Evolutionary conservation across 2,888 invertebrate species (phyloP).

Genomic region (Papilio protenor): DNA sequence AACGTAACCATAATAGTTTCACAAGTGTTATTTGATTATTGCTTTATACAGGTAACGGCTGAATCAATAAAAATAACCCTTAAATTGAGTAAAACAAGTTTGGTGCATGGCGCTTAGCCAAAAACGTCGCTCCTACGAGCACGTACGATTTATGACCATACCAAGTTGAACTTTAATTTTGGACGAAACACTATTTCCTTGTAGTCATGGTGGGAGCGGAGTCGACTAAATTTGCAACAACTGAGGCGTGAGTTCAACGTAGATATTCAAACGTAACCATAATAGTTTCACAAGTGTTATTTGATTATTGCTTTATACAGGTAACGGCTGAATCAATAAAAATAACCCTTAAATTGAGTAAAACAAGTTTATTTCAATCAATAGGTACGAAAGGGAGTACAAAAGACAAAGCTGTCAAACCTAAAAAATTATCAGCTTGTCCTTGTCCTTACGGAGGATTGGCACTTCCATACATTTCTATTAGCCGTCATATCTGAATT

Average conservation of each 20-base stretch:
- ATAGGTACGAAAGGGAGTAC: too few relatives aligned
- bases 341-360: too few relatives aligned
- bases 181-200: conserved; percentile 31
- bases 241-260: neutral
- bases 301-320: neutral
- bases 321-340: neutral
- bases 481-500: too few relatives aligned
- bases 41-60: neutral
- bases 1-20: neutral
- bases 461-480: too few relatives aligned
- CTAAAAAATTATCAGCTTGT: too few relatives aligned
- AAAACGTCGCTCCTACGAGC: conserved; percentile 38
- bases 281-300: neutral
- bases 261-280: neutral
- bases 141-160: conserved; percentile 40
- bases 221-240: neutral
- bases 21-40: neutral
- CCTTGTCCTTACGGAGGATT: too few relatives aligned
- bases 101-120: conserved; percentile 37
- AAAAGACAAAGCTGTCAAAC: too few relatives aligned
- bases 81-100: conserved; percentile 37
- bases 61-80: too few relatives aligned
- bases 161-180: conserved; percentile 41
- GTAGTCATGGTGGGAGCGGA: neutral
- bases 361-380: too few relatives aligned